Conservation (phyloP, 2,888 invertebrate genomes). For the Helicoverpa assulta region DNA sequence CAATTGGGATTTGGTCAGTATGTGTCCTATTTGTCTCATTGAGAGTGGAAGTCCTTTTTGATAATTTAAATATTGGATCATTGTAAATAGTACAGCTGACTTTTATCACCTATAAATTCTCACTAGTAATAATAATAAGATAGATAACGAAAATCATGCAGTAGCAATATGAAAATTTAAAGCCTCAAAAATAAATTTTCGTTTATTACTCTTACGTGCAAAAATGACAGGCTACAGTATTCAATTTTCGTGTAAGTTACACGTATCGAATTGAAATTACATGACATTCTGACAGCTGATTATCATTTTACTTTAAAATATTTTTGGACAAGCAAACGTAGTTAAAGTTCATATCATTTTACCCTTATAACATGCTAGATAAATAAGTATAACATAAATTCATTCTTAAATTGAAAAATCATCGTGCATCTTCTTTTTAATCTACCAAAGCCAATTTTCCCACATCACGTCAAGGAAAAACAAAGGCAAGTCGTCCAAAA, state of each 20-base stretch:
- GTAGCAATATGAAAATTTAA: background rate
- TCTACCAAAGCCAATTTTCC: background rate
- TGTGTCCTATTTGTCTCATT: too few relatives aligned
- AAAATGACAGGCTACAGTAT: slow-evolving; percentile 12
- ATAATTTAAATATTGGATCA: too few relatives aligned
- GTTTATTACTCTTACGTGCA: background rate
- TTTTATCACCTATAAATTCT: too few relatives aligned
- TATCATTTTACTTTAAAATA: background rate
- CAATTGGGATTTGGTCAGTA: too few relatives aligned
- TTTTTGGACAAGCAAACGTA: background rate
- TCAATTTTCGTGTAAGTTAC: slow-evolving; percentile 1
- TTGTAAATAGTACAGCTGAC: too few relatives aligned
- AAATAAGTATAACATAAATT: background rate
- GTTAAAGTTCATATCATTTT: background rate
- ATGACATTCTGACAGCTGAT: background rate
- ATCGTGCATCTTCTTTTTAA: too few relatives aligned
- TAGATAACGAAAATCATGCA: background rate
- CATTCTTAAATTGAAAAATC: too few relatives aligned
- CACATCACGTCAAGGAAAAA: background rate
- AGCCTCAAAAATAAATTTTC: background rate
- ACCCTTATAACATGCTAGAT: too few relatives aligned
- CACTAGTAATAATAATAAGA: too few relatives aligned
- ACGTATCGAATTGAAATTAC: slow-evolving; percentile 2
- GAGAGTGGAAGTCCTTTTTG: too few relatives aligned
- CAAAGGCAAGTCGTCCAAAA: background rate